phyloP scores from a whole-genome alignment of 2,113 vertebrate genomes.

The Meleagris gallopavo region DNA sequence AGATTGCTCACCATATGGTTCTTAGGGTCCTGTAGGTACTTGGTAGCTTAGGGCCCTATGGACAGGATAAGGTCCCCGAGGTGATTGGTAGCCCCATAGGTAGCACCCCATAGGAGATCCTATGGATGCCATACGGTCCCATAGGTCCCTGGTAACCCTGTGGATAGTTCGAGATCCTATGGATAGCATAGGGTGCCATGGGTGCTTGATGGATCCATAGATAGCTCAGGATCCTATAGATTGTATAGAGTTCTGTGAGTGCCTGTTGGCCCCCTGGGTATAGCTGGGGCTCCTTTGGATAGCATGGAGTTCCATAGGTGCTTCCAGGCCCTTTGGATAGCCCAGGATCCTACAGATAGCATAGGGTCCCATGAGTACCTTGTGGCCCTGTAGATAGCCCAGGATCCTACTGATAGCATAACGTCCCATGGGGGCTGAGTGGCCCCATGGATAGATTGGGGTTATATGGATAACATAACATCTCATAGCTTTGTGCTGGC shows the following conservation, averaged over 20 bases:
- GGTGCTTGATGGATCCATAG: not conserved
- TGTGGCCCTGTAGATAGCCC: too few species aligned
- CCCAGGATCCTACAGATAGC: too few species aligned
- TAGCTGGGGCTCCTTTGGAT: too few species aligned
- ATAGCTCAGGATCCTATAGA: not conserved
- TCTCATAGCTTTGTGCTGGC: not conserved
- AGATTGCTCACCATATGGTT: too few species aligned
- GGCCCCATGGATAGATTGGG: not conserved
- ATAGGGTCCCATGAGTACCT: too few species aligned
- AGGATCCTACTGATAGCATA: rapidly evolving
- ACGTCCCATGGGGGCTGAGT: not conserved
- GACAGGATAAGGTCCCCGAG: rapidly evolving
- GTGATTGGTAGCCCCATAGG: not conserved
- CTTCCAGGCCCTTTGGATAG: not conserved
- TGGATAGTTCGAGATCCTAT: not conserved
- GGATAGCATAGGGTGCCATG: rapidly evolving
- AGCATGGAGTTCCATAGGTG: not conserved
- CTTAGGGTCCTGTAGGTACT: too few species aligned
- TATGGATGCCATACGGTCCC: rapidly evolving
- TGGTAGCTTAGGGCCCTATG: not conserved
- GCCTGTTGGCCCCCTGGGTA: not conserved
- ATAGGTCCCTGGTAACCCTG: not conserved
- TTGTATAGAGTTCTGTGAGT: not conserved
- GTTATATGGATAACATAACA: not conserved
- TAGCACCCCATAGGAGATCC: not conserved